phyloP scores from a whole-genome alignment of 1,140 invertebrate species.

The Aporrectodea caliginosa region DNA sequence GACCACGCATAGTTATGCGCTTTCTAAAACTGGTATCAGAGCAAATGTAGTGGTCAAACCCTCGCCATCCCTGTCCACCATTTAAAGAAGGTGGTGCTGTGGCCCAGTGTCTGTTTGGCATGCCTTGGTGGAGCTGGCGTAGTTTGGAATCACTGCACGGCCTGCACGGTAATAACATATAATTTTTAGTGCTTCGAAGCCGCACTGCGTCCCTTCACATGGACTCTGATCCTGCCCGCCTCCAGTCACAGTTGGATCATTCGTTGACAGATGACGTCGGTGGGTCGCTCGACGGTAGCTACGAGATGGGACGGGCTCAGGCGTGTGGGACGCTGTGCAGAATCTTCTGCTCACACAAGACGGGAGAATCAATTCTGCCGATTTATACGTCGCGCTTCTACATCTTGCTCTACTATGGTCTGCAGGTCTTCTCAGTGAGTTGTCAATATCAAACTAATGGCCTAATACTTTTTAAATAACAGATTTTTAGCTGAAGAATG shows the following conservation, averaged over 20 bases:
- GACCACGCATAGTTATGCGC: no score
- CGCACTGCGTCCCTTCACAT: not conserved
- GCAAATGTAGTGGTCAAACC: no score
- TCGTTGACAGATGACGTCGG: not conserved
- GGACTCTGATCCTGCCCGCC: constrained; percentile 28
- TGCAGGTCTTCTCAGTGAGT: constrained; percentile 60
- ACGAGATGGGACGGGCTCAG: constrained; percentile 80
- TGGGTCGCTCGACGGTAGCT: not conserved
- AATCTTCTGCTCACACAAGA: constrained; percentile 72
- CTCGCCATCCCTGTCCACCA: no score
- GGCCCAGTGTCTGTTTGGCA: no score
- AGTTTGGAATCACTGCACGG: not conserved
- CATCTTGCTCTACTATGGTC: constrained; percentile 80
- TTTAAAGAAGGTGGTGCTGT: no score
- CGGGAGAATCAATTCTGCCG: constrained; percentile 61
- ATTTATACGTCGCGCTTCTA: constrained; percentile 94
- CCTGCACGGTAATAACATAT: constrained; percentile 37
- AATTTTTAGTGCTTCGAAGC: not conserved
- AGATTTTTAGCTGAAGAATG: no score
- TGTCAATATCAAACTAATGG: no score
- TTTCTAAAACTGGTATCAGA: no score
- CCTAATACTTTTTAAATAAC: no score
- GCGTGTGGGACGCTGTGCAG: constrained; percentile 86
- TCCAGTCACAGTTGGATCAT: constrained; percentile 35
- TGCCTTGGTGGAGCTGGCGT: no score